These are phyloP conservation scores for Pseudococcus longispinus DNA, from an alignment of 2,888 invertebrate genomes.

Conservation along the genomic window DNA sequence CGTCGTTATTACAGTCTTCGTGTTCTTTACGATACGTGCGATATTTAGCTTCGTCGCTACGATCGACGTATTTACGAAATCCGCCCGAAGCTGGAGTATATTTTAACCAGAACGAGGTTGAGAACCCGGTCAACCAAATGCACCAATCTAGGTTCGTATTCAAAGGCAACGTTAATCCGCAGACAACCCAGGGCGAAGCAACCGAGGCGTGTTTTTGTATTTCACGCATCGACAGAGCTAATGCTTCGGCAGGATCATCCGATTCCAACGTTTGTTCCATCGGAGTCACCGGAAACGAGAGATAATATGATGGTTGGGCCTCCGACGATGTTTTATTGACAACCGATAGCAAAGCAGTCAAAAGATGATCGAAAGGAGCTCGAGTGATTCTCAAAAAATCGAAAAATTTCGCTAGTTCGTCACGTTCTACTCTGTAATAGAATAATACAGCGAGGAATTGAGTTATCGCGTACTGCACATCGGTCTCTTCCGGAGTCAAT, in stretches of 20 bases:
- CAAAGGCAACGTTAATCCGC: conserved; percentile 62
- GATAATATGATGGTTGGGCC: conserved; percentile 33
- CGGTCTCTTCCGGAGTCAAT: conserved; percentile 46
- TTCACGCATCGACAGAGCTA: conserved; percentile 57
- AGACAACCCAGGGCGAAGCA: conserved; percentile 60
- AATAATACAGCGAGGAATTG: conserved; percentile 57
- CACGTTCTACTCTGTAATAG: conserved; percentile 56
- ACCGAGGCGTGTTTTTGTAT: conserved; percentile 56
- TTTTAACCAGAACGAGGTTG: conserved; percentile 67
- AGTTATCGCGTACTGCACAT: conserved; percentile 55
- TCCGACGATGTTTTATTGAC: conserved; percentile 19
- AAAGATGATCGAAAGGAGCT: conserved; percentile 48
- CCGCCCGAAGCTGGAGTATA: not conserved
- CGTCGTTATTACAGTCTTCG: conserved; percentile 43
- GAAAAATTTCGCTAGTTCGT: conserved; percentile 55
- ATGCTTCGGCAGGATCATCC: conserved; percentile 58
- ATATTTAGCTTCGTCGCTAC: not conserved
- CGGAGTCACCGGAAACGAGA: conserved; percentile 28
- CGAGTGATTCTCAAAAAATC: conserved; percentile 53
- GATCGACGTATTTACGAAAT: conserved; percentile 24
- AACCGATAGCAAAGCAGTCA: not conserved
- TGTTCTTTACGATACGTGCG: conserved; percentile 32
- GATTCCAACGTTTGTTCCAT: conserved; percentile 41
- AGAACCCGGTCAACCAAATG: conserved; percentile 71
- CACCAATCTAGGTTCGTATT: conserved; percentile 68